A percentile compares a stretch with the other conserved stretches of the same genome.
Evolutionary conservation across 2,888 invertebrate species (phyloP).

Genomic region (Meganola albula): DNA sequence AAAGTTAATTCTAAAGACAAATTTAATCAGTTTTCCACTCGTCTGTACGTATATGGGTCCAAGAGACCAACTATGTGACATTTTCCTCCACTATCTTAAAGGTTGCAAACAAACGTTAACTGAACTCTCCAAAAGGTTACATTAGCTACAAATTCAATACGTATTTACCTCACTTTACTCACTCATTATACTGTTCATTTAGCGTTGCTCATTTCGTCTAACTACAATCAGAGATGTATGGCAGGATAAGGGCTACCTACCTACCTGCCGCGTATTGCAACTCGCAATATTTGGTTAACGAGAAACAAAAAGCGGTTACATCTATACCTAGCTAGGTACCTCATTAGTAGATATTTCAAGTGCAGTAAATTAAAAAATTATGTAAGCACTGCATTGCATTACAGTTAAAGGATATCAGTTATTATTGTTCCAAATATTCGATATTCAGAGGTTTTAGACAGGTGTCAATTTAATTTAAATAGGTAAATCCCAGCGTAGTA

Average conservation of each 20-base stretch:
- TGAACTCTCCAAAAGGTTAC: slow-evolving; percentile 56
- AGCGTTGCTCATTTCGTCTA: slow-evolving; percentile 31
- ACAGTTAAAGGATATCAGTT: no score
- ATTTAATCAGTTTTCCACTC: slow-evolving; percentile 23
- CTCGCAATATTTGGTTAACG: slow-evolving; percentile 28
- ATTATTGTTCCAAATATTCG: no score
- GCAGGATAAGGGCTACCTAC: slow-evolving; percentile 22
- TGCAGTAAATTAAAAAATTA: no score
- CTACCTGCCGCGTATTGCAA: no score
- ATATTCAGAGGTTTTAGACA: no score
- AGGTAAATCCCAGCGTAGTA: no score
- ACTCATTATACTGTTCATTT: slow-evolving; percentile 39
- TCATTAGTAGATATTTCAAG: no score
- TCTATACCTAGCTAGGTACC: no score
- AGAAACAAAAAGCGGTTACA: slow-evolving; percentile 17
- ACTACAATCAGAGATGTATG: slow-evolving; percentile 31
- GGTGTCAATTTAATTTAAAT: no score
- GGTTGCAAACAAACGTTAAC: slow-evolving; percentile 61
- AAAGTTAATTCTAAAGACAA: no score
- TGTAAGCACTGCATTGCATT: no score
- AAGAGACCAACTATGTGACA: slow-evolving; percentile 75
- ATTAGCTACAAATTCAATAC: slow-evolving; percentile 65
- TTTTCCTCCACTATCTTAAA: slow-evolving; percentile 71
- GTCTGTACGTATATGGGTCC: slow-evolving; percentile 54
- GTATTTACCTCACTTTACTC: slow-evolving; percentile 31